Evolutionary conservation across 2,113 vertebrate genomes (phyloP).

Genomic region (Dinomys branickii): DNA sequence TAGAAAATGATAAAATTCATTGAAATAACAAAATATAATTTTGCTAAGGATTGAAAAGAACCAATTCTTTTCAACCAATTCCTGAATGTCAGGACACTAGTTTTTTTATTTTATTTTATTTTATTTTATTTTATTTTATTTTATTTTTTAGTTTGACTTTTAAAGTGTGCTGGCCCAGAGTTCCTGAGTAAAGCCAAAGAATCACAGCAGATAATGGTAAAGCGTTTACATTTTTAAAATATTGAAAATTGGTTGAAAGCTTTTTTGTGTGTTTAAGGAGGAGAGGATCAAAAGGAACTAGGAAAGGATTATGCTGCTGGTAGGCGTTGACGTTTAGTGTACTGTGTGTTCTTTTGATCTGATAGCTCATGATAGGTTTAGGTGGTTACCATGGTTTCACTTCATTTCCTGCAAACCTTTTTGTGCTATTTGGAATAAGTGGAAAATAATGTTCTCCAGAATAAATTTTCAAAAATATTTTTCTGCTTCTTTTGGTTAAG

Average conservation of each 20-base stretch:
- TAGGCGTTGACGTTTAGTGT: conserved; percentile 85
- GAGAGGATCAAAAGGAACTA: conserved; percentile 81
- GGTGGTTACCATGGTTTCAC: conserved; percentile 90
- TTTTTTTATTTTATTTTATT: conserved; percentile 63
- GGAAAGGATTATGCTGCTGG: conserved; percentile 81
- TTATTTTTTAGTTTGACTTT: conserved; percentile 55
- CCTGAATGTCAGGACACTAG: conserved; percentile 73
- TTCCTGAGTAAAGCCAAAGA: conserved; percentile 66
- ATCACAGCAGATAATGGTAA: conserved; percentile 69
- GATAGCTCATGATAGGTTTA: conserved; percentile 84
- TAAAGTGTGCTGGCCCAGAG: conserved; percentile 70
- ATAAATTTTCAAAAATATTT: conserved; percentile 77
- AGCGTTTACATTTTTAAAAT: conserved; percentile 64
- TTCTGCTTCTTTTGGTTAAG: conserved; percentile 71
- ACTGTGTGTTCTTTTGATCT: conserved; percentile 88
- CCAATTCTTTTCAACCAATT: conserved; percentile 60
- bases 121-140: neutral
- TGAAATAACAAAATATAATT: conserved; percentile 68
- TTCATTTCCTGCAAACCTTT: conserved; percentile 86
- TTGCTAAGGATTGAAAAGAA: conserved; percentile 70
- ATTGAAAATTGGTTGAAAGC: conserved; percentile 71
- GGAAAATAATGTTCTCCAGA: conserved; percentile 82
- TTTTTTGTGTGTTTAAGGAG: conserved; percentile 82
- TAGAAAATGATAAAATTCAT: conserved; percentile 64
- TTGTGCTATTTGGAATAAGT: conserved; percentile 83